Evolutionary conservation across 1,140 invertebrate species (phyloP).

Genomic region (Trinorchestia longiramus): DNA sequence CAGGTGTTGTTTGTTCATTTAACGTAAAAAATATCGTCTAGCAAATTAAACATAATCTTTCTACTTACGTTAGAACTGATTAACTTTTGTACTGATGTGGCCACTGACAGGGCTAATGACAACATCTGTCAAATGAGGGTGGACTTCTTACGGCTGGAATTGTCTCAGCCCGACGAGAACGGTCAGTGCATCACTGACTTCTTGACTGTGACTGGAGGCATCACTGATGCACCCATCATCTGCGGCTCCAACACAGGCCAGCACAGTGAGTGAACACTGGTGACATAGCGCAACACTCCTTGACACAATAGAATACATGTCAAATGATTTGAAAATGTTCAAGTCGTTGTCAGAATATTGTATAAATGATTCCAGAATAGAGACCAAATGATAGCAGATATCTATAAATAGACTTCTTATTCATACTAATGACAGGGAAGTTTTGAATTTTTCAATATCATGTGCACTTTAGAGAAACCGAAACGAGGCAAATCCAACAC

Average conservation of each 20-base stretch:
- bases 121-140: constrained; percentile 84
- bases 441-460: too few species aligned
- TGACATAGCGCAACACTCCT: background rate
- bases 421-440: too few species aligned
- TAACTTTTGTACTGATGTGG: background rate
- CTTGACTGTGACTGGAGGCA: constrained; percentile 78
- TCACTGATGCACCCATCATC: constrained; percentile 77
- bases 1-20: background rate
- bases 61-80: background rate
- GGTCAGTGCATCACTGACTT: constrained; percentile 81
- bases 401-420: too few species aligned
- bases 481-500: too few species aligned
- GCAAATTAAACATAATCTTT: background rate
- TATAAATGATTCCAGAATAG: too few species aligned
- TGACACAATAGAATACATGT: too few species aligned
- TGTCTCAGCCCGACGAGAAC: constrained; percentile 80
- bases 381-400: too few species aligned
- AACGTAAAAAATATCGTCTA: too few species aligned
- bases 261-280: constrained; percentile 74
- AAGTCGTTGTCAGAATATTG: too few species aligned
- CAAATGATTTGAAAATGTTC: too few species aligned
- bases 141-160: constrained; percentile 80
- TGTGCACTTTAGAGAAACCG: too few species aligned
- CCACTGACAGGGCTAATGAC: constrained; percentile 69
- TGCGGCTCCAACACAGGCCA: constrained; percentile 86